Evolutionary conservation across 2,113 vertebrate species (phyloP).

Genomic region (Stigmatopora argus): DNA sequence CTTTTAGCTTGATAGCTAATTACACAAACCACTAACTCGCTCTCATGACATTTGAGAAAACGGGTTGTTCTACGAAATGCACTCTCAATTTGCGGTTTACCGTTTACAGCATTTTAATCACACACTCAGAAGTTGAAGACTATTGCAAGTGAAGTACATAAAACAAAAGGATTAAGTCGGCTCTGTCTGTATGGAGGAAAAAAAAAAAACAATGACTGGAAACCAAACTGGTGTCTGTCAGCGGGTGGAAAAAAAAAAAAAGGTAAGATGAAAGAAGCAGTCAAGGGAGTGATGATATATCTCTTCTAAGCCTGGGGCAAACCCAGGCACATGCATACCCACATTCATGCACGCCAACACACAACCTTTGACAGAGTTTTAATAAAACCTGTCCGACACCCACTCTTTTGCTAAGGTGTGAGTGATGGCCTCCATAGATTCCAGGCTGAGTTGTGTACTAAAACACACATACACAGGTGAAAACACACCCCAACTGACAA

Average conservation of each 20-base stretch:
- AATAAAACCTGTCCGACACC: constrained; percentile 71
- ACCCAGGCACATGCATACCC: constrained; percentile 19
- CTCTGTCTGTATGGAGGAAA: too few relatives aligned
- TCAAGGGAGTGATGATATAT: constrained; percentile 72
- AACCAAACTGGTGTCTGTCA: constrained; percentile 65
- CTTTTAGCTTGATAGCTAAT: not conserved
- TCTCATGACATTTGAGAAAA: not conserved
- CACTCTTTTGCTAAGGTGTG: constrained; percentile 64
- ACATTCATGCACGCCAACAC: constrained; percentile 29
- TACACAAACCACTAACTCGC: not conserved
- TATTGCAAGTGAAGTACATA: constrained; percentile 30
- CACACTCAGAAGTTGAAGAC: constrained; percentile 22
- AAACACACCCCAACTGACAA: constrained; percentile 30
- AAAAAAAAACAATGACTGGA: constrained; percentile 49
- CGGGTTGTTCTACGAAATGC: not conserved
- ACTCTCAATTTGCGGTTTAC: not conserved
- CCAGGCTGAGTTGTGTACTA: constrained; percentile 41
- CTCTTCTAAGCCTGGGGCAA: constrained; percentile 62
- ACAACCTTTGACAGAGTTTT: constrained; percentile 69
- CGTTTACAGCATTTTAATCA: constrained; percentile 5
- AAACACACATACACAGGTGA: constrained; percentile 21
- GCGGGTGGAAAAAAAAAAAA: constrained; percentile 38
- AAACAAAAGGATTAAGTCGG: constrained; percentile 46
- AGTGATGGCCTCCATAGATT: constrained; percentile 62
- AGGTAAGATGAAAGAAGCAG: constrained; percentile 68